Base-by-base conservation (phyloP, 2,113 vertebrate genomes). In the Nycticebus coucang region DNA sequence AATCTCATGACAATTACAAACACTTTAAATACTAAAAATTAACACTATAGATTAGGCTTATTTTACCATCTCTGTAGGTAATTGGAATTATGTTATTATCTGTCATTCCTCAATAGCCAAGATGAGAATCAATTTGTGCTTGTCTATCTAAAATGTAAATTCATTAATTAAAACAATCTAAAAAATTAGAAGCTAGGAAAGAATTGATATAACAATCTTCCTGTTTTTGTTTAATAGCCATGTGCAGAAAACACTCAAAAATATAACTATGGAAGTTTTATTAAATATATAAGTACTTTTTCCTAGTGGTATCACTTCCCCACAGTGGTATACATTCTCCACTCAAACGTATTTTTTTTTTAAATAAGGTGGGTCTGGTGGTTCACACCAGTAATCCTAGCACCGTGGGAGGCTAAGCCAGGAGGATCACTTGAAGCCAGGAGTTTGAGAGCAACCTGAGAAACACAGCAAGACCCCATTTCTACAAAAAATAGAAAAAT, bases 1-100 rank as follows among this genome's bases (percentile, higher is more conserved):
- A 60, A 84, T 83, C 24, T 87, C n/a, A 60, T 89, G 91, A 93
- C 21, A 83, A 79, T 33, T 95, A 78, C 26, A 94, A 68, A 30
- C 83, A 84, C 77, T 92, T 74, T 93, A 95, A 92, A 89, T 96
- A 68, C 10, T 57, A 82, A 96, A 96, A 89, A 90, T 82, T 87
- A 77, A 91, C 19, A 92, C 10, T 71, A 64, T 75, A 17, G 24
- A 37, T 89, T 95, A 55, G 62, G 24, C 53, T 77, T 94, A 60
- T 24, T 79, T 84, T 85, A 37, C 33, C 5, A 53, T 85, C 24
- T 84, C 50, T 79, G 22, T 68, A 30, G 17, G 50, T 89, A 68
- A 64, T 21, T 94, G 7, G 19, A 74, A 62, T 83, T 83, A 10
- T 80, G 4, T 77, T 68, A 93, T 87, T 94, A 64, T 7, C 15